Conservation (phyloP, 2,888 invertebrate genomes). For the Xylophagus ater region DNA sequence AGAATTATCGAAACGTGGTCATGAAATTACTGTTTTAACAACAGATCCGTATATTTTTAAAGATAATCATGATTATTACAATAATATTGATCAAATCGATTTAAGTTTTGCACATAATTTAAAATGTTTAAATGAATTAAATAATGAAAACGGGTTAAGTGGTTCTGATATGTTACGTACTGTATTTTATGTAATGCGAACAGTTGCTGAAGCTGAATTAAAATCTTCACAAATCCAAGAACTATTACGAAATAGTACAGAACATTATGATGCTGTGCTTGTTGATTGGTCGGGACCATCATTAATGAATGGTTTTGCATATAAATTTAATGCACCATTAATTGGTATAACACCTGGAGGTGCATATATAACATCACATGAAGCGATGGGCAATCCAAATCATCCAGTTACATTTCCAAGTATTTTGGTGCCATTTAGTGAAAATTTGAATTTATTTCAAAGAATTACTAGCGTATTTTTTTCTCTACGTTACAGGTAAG, state of each 20-base stretch:
- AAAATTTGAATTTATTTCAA: constrained; percentile 38
- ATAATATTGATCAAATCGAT: constrained; percentile 38
- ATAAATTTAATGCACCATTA: constrained; percentile 44
- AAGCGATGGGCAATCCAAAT: constrained; percentile 43
- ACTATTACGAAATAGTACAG: constrained; percentile 27
- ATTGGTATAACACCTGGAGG: constrained; percentile 44
- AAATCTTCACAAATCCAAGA: constrained; percentile 23
- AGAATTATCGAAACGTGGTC: constrained; percentile 39
- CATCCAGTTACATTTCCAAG: constrained; percentile 45
- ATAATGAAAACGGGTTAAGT: constrained; percentile 19
- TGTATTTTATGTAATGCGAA: constrained; percentile 22
- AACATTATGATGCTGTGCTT: constrained; percentile 46
- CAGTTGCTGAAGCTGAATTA: constrained; percentile 22
- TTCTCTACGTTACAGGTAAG: constrained; percentile 23
- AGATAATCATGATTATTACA: constrained; percentile 8
- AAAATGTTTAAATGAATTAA: constrained; percentile 20
- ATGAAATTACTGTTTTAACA: constrained; percentile 40
- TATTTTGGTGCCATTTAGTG: constrained; percentile 39
- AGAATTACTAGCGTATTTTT: constrained; percentile 22
- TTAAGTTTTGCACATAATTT: constrained; percentile 24
- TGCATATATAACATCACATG: constrained; percentile 41
- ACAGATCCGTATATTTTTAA: constrained; percentile 38
- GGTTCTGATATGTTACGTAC: constrained; percentile 23
- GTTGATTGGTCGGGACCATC: constrained; percentile 45
- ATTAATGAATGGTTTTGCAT: constrained; percentile 41